Base-by-base conservation (phyloP, 2,113 vertebrate genomes). In the Sander vitreus region DNA sequence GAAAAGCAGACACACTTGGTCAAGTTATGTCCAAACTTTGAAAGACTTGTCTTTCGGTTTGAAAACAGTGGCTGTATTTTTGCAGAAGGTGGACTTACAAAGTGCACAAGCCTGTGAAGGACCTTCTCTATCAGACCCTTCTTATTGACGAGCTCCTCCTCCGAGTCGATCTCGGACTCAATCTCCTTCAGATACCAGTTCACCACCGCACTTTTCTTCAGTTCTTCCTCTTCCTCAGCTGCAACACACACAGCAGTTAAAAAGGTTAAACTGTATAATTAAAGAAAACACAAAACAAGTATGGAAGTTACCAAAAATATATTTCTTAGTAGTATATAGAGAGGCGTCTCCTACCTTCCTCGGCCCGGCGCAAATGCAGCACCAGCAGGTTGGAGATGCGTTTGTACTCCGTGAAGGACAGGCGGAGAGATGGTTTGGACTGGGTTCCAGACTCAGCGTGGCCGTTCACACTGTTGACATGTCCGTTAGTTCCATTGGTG, bases 181-280 rank as follows among this genome's bases (percentile, higher is more conserved):
- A 99, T 97, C 94, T 99, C 98, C 84, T 99, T 99, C 87, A 99
- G 94, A 81, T 99, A 99, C 98, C 98, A 99, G 90, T 99, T 99
- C 83, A 99, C 94, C 73, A 99, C 97, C 2, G 97, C 97, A 3
- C 95, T 97, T 78, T 95, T 99, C 92, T 96, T 98, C 88, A 99
- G 95, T 7, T 96, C 93, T 3, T 93, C 94, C 84, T 99, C 98
- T 0, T 99, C 96, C 36, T 99, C 97, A 78, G 96, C 97, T 99
- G 76, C 33, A 62, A 43, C 4, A 89, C 3, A 84, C 16, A 68
- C 0, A 55, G 16, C 11, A 10, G 19, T 11, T 0, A 23, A 54
- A 54, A 71, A 69, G 2, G 25, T 73, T 1, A 63, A 51, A 60
- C 19, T 12, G 23, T 39, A 27, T 47, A 14, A 36, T 2, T 2